Conservation (phyloP, 1,140 invertebrate genomes). For the Scaptodrosophila lebanonensis region DNA sequence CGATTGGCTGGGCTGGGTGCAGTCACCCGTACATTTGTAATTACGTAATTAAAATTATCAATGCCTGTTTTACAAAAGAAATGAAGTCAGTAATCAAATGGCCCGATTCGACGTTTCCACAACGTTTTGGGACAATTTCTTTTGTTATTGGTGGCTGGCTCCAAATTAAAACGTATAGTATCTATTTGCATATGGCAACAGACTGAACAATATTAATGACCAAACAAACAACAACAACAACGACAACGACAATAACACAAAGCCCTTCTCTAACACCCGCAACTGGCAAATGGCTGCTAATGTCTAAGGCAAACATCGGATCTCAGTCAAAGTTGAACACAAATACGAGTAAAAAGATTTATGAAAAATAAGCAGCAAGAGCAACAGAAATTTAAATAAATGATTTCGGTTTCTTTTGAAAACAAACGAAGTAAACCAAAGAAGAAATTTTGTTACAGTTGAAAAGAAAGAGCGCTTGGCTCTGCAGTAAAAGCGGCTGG, state of each 20-base stretch:
- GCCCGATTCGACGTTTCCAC: neutral
- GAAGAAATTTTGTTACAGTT: slow-evolving; percentile 22
- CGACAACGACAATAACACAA: neutral
- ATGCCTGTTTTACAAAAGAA: slow-evolving; percentile 17
- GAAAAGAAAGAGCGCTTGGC: slow-evolving; percentile 37
- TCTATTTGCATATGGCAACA: slow-evolving; percentile 57
- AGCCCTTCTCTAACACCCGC: slow-evolving; percentile 11
- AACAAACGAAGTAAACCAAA: slow-evolving; percentile 27
- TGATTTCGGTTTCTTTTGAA: slow-evolving; percentile 68
- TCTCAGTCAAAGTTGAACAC: slow-evolving; percentile 10
- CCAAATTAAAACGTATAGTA: too few relatives aligned
- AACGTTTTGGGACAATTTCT: slow-evolving; percentile 12
- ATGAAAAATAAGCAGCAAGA: slow-evolving; percentile 59
- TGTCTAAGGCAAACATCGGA: slow-evolving; percentile 38
- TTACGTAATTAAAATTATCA: slow-evolving; percentile 50
- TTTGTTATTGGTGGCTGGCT: neutral
- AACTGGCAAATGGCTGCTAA: slow-evolving; percentile 44
- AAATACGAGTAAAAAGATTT: slow-evolving; percentile 47
- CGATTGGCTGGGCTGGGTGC: slow-evolving; percentile 12
- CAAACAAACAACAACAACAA: slow-evolving; percentile 6
- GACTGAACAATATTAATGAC: too few relatives aligned
- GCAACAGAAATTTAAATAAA: slow-evolving; percentile 59
- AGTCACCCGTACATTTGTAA: slow-evolving; percentile 25
- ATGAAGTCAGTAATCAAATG: slow-evolving; percentile 19
- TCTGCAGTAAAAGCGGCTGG: slow-evolving; percentile 49